Percentiles rank a stretch among this genome's conserved stretches.
These are phyloP conservation scores for Spermophilus dauricus DNA, from an alignment of 2,113 vertebrate genomes.

Conservation along the genomic window DNA sequence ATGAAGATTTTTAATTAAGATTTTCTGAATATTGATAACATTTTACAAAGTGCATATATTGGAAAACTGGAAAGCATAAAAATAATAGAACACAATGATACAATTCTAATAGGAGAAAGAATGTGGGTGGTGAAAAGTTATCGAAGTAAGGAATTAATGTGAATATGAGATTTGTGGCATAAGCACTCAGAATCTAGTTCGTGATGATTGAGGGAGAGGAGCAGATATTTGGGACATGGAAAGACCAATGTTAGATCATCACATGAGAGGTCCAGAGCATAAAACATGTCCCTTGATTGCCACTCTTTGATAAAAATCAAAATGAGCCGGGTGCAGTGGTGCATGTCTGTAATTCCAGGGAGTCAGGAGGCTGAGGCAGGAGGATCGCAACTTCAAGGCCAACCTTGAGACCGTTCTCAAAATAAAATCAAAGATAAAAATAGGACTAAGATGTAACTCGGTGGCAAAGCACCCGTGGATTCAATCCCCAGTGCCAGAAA, in stretches of 20 bases:
- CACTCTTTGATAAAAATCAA: not conserved
- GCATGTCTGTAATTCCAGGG: too few relatives aligned
- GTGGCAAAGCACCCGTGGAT: too few relatives aligned
- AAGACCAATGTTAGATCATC: not conserved
- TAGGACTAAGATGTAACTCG: too few relatives aligned
- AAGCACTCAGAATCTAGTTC: not conserved
- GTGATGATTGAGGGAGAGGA: not conserved
- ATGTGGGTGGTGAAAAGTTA: not conserved
- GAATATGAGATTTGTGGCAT: not conserved
- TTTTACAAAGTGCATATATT: not conserved
- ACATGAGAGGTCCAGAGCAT: not conserved
- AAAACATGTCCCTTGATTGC: not conserved
- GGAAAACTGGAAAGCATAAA: not conserved
- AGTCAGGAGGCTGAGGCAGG: too few relatives aligned
- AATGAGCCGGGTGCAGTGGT: not conserved
- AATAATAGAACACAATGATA: not conserved
- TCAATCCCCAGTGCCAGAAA: too few relatives aligned
- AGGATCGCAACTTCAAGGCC: too few relatives aligned
- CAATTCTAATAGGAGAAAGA: not conserved
- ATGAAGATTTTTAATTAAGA: not conserved
- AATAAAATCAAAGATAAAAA: too few relatives aligned
- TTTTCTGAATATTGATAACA: constrained; percentile 37
- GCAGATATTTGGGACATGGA: not conserved
- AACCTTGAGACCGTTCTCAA: too few relatives aligned
- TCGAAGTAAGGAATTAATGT: not conserved